Evolutionary conservation across 2,797 vertebrate species (phyloP).

Genomic region (Gymnodraco acuticeps): DNA sequence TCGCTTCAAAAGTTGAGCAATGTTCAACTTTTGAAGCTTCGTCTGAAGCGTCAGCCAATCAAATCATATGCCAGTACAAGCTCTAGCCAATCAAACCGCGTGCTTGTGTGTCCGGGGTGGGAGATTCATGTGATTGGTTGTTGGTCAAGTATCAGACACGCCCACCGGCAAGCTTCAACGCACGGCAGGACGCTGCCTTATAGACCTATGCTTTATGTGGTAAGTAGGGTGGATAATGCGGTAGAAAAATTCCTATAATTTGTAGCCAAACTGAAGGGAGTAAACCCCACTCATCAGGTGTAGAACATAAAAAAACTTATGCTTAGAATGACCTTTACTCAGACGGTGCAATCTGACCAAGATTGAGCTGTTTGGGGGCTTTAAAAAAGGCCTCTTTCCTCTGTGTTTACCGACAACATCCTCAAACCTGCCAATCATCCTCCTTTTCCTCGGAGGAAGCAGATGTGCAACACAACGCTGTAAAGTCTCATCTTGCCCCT

Average conservation of each 20-base stretch:
- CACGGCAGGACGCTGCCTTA: too few species aligned
- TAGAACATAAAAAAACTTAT: background rate
- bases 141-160: too few species aligned
- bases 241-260: background rate
- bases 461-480: conserved; percentile 38
- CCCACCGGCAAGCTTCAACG: too few species aligned
- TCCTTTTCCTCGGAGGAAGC: conserved; percentile 20
- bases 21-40: too few species aligned
- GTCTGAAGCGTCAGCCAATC: too few species aligned
- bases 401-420: conserved; percentile 11
- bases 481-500: background rate
- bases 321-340: background rate
- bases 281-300: background rate
- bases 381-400: conserved; percentile 8
- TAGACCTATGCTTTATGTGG: background rate
- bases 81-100: too few species aligned
- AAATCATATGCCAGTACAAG: too few species aligned
- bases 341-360: background rate
- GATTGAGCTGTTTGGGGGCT: conserved; percentile 2
- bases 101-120: too few species aligned
- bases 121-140: too few species aligned
- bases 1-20: too few species aligned
- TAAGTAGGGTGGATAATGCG: too few species aligned
- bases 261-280: background rate
- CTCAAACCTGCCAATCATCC: conserved; percentile 34